These are phyloP conservation scores for Abrostola triplasia DNA, from an alignment of 2,888 invertebrate genomes.

Conservation along the genomic window DNA sequence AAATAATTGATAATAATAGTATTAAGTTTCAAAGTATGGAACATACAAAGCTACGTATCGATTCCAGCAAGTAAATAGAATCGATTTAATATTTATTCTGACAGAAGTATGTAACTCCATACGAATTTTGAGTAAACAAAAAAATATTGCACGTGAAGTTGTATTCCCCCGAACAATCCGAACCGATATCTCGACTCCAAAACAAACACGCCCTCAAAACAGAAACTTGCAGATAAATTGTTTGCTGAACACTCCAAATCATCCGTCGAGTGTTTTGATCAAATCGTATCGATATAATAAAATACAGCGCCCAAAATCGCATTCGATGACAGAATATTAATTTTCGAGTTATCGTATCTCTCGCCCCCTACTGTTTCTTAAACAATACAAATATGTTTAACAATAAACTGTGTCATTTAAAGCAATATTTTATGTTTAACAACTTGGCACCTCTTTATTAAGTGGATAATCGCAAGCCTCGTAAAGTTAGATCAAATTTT, in stretches of 20 bases:
- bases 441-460: constrained; percentile 72
- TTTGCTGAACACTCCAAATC: constrained; percentile 68
- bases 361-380: constrained; percentile 72
- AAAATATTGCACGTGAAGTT: constrained; percentile 47
- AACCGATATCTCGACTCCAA: constrained; percentile 59
- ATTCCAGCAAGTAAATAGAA: not conserved
- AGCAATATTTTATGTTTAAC: constrained; percentile 72
- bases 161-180: constrained; percentile 50
- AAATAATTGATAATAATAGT: too few species aligned
- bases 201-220: constrained; percentile 66
- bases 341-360: constrained; percentile 73
- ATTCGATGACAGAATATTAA: constrained; percentile 85
- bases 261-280: constrained; percentile 62
- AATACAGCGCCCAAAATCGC: constrained; percentile 76
- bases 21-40: too few species aligned
- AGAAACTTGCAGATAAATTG: constrained; percentile 67
- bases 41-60: not conserved
- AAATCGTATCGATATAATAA: constrained; percentile 79
- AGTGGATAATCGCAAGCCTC: constrained; percentile 56
- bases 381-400: constrained; percentile 73
- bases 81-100: constrained; percentile 16
- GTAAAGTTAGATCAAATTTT: constrained; percentile 27
- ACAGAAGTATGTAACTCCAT: constrained; percentile 15
- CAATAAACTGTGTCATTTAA: constrained; percentile 77
- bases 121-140: constrained; percentile 30